phyloP scores from a whole-genome alignment of 2,113 vertebrate genomes.

The Halcyon senegalensis region DNA sequence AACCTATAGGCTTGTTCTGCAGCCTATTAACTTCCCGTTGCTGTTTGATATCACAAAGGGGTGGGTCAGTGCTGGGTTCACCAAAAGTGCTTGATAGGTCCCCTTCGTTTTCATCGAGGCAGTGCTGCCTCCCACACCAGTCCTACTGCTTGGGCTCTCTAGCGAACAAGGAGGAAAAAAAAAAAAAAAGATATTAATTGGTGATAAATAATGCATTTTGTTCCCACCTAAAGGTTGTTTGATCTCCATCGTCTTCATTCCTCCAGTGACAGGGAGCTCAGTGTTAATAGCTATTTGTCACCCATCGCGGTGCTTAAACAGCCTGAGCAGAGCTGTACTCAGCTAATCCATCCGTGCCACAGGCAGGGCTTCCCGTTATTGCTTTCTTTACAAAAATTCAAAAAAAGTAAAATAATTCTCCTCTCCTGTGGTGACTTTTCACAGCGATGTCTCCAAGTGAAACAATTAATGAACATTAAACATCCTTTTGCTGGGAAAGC shows the following conservation, averaged over 20 bases:
- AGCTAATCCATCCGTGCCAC: not conserved
- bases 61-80: not conserved
- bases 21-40: not conserved
- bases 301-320: constrained; percentile 2
- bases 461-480: constrained; percentile 60
- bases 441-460: constrained; percentile 29
- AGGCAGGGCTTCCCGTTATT: not conserved
- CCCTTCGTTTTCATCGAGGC: not conserved
- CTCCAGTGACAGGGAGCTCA: constrained; percentile 26
- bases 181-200: constrained; percentile 30
- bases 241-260: constrained; percentile 36
- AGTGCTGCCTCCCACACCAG: not conserved
- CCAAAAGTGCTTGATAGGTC: not conserved
- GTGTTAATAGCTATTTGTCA: constrained; percentile 62
- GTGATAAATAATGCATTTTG: constrained; percentile 67
- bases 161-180: not conserved
- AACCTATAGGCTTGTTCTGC: rapidly evolving
- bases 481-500: constrained; percentile 12
- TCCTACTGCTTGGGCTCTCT: not conserved
- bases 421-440: constrained; percentile 52
- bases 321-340: constrained; percentile 17
- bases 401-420: not conserved
- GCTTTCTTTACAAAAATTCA: not conserved
- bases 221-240: constrained; percentile 37
- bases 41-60: not conserved